These are phyloP conservation scores for Crioceris asparagi DNA, from an alignment of 2,888 invertebrate species.

Conservation along the genomic window DNA sequence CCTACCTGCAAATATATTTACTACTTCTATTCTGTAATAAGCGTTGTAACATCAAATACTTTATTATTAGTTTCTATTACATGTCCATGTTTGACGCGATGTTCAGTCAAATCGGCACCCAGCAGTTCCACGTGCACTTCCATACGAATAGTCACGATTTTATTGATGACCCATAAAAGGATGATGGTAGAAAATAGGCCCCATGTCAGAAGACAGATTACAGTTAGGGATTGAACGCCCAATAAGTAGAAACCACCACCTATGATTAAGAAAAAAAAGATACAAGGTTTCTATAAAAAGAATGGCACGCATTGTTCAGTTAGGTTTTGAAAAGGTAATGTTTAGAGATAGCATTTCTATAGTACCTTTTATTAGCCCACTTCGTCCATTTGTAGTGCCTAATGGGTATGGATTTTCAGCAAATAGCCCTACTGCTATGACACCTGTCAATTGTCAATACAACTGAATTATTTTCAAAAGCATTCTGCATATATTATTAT, in stretches of 20 bases:
- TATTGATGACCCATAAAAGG: conserved; percentile 69
- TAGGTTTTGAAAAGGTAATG: neutral
- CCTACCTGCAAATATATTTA: conserved; percentile 38
- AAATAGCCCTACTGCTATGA: conserved; percentile 79
- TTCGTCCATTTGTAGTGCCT: conserved; percentile 66
- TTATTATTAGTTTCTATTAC: conserved; percentile 37
- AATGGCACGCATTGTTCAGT: neutral
- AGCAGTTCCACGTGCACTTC: conserved; percentile 73
- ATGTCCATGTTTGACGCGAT: conserved; percentile 63
- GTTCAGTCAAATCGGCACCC: conserved; percentile 84
- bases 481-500: no score
- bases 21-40: neutral
- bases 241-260: conserved; percentile 83
- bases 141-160: conserved; percentile 75
- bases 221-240: conserved; percentile 69
- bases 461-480: neutral
- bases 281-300: neutral
- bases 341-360: neutral
- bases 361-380: conserved; percentile 62
- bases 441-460: conserved; percentile 47
- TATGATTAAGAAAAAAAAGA: conserved; percentile 24
- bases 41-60: no score
- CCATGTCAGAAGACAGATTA: conserved; percentile 63
- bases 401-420: conserved; percentile 76
- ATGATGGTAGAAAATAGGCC: conserved; percentile 58